A percentile compares a stretch with the other conserved stretches of the same genome.
Evolutionary conservation across 1,140 invertebrate genomes (phyloP).

Genomic region (Drosophila sp.): DNA sequence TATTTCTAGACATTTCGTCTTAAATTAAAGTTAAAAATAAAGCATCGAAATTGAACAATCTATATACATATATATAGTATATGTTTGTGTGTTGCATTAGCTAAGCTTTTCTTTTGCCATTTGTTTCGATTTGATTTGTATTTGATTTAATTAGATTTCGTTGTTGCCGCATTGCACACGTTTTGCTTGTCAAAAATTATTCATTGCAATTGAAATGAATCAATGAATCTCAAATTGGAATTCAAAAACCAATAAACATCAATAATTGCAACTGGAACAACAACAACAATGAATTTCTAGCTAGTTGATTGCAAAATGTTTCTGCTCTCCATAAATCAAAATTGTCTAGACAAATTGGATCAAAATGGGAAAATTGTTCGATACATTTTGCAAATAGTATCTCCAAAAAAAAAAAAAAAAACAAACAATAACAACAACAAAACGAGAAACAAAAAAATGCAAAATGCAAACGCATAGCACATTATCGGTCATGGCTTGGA

Average conservation of each 20-base stretch:
- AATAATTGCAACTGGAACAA: constrained; percentile 46
- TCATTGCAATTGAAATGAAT: constrained; percentile 4
- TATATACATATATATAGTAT: constrained; percentile 3
- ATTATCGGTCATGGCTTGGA: constrained; percentile 32
- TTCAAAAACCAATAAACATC: constrained; percentile 1
- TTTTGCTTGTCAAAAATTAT: constrained; percentile 39
- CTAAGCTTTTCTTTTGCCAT: background rate
- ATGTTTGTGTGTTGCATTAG: constrained; percentile 43
- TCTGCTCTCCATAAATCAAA: constrained; percentile 53
- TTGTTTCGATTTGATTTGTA: background rate
- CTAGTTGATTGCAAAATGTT: constrained; percentile 26
- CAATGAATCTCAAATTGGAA: constrained; percentile 1
- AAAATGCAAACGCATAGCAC: constrained; percentile 14
- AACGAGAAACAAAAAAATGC: constrained; percentile 5
- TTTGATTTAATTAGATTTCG: constrained; percentile 3
- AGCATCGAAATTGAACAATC: constrained; percentile 7
- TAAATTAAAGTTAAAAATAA: constrained; percentile 67
- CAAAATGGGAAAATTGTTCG: background rate
- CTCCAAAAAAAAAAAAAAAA: constrained; percentile 40
- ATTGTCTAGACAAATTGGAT: constrained; percentile 47
- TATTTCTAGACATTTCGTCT: constrained; percentile 73
- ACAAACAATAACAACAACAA: background rate
- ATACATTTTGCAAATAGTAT: background rate
- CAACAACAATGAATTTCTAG: constrained; percentile 24
- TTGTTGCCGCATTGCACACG: constrained; percentile 22